A percentile compares a stretch with the other conserved stretches of the same genome.
These are phyloP conservation scores for Sebastes iracundus DNA, from an alignment of 2,797 vertebrate genomes.

Conservation along the genomic window DNA sequence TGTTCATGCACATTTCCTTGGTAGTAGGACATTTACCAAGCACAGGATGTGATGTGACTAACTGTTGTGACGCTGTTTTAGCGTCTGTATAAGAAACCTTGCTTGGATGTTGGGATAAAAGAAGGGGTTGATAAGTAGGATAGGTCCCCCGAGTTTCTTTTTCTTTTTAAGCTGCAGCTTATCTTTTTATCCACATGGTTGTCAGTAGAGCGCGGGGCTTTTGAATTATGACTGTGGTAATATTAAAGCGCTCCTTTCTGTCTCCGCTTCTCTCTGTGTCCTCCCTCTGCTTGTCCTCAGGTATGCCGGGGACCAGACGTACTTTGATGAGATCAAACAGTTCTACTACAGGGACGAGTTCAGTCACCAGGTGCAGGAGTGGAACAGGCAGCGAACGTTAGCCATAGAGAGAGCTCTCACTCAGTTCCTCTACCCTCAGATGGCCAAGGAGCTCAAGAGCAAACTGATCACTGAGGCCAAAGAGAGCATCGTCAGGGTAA, in stretches of 20 bases:
- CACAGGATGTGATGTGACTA: constrained; percentile 7
- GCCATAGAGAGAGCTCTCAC: constrained; percentile 94
- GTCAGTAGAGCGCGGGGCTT: not conserved
- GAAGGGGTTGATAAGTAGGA: constrained; percentile 28
- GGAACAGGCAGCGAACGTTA: constrained; percentile 96
- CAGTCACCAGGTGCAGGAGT: constrained; percentile 99
- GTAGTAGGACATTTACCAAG: not conserved
- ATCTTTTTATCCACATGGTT: not conserved
- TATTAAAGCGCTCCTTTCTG: not conserved
- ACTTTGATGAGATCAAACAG: constrained; percentile 99
- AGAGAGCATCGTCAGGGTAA: constrained; percentile 95
- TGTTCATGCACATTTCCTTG: not conserved
- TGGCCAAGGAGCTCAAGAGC: constrained; percentile 97
- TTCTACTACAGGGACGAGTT: constrained; percentile 99
- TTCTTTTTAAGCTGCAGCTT: constrained; percentile 6
- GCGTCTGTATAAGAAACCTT: not conserved
- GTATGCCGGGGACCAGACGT: constrained; percentile 94
- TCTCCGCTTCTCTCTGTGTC: not conserved
- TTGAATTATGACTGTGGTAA: constrained; percentile 7
- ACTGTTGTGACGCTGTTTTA: constrained; percentile 21
- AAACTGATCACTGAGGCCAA: constrained; percentile 94
- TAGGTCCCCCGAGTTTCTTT: constrained; percentile 26
- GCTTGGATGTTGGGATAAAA: not conserved
- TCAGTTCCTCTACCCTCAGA: constrained; percentile 98
- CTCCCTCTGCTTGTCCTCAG: constrained; percentile 62